These are phyloP conservation scores for Lota lota DNA, from an alignment of 2,113 vertebrate species.

Conservation along the genomic window DNA sequence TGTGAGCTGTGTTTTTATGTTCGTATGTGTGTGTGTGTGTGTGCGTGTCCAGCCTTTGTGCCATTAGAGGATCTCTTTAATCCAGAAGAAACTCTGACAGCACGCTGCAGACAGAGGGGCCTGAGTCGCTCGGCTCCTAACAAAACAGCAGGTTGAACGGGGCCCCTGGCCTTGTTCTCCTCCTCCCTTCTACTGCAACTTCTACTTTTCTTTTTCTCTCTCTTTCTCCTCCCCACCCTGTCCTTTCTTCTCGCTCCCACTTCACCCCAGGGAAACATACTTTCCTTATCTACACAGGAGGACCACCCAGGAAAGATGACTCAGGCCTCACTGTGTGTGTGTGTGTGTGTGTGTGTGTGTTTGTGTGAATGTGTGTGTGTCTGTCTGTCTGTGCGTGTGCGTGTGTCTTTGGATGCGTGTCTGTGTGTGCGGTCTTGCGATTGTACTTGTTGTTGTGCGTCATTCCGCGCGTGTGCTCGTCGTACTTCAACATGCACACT, in stretches of 20 bases:
- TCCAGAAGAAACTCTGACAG: constrained; percentile 72
- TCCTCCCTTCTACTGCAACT: constrained; percentile 51
- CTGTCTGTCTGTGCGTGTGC: constrained; percentile 1
- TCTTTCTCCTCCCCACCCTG: not conserved
- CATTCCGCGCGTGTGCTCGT: too few species aligned
- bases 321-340: constrained; percentile 40
- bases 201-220: constrained; percentile 45
- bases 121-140: constrained; percentile 63
- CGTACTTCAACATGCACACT: too few species aligned
- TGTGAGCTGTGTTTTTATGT: not conserved
- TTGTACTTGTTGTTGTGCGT: too few species aligned
- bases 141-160: constrained; percentile 73
- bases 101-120: constrained; percentile 69
- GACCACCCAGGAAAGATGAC: constrained; percentile 78
- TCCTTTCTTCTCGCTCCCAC: constrained; percentile 24
- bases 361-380: constrained; percentile 18
- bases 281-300: constrained; percentile 73
- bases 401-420: constrained; percentile 40
- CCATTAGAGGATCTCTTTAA: constrained; percentile 79
- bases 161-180: constrained; percentile 60
- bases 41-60: constrained; percentile 54
- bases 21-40: constrained; percentile 17
- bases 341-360: constrained; percentile 24
- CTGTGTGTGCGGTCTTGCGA: too few species aligned
- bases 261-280: constrained; percentile 73